Evolutionary conservation across 2,797 vertebrate genomes (phyloP), one percentile per base, ranked within the genome.

Genomic region (Urosaurus nigricauda): DNA sequence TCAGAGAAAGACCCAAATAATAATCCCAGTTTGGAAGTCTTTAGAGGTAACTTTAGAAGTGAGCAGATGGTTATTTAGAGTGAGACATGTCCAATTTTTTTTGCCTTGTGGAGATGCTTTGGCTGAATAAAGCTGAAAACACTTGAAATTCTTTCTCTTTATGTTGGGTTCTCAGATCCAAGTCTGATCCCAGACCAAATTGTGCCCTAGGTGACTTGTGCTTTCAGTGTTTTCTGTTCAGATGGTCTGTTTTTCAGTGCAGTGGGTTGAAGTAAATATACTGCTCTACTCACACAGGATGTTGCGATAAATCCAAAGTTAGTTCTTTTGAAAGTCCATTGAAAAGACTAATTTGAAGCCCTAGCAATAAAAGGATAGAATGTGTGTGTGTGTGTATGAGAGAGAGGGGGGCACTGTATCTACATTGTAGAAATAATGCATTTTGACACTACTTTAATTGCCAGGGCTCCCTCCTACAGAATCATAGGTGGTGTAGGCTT

Each of bases 11-110:
- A 37, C 13, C 32, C 43, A 37, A 86, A 86, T 68, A 51, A 51
- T 78, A 79, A 70, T 79, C 35, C 21, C 86, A 71, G 26, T 71
- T 87, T 80, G 78, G 78, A 80, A 87, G 35, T 37, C 56, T 58
- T 56, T 87, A 58, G 17, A 87, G 68, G 65, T 80, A 87, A 87
- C 14, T 51, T 80, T 80, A 79, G 47, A 80, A 80, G 63, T 35
- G 79, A 80, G 35, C 78, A 87, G 86, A 87, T 87, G 78, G 47
- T 80, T 80, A 80, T 56, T 80, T 58, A 43, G 86, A 80, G 68
- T 35, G 43, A 70, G 29, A 19, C 29, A 79, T 32, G 32, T 85
- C 53, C 83, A 75, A 74, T 51, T 21, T 51, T 40, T n/a, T 73
- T 65, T n/a, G 37, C 65, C 68, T n/a, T n/a, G 43, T 43, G 32